Conservation (phyloP, 2,797 vertebrate species). For the Eupleurogrammus muticus region DNA sequence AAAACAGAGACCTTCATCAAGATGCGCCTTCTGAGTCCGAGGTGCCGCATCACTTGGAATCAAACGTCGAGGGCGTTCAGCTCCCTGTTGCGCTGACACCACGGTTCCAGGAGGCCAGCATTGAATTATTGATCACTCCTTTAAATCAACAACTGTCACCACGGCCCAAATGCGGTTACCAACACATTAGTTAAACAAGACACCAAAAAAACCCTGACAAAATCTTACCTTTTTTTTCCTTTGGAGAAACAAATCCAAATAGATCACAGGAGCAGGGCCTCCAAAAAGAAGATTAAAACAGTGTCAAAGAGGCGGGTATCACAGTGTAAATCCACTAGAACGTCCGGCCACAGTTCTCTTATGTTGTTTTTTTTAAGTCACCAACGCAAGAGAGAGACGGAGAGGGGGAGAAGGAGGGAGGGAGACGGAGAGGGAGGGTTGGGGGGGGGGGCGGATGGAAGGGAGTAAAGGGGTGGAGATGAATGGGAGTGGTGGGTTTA, state of each 20-base stretch:
- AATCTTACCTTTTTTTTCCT: conserved; percentile 61
- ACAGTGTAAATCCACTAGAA: conserved; percentile 55
- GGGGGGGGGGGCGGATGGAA: conserved; percentile 57
- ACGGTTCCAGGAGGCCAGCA: conserved; percentile 22
- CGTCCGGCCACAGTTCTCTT: conserved; percentile 59
- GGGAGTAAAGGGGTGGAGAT: conserved; percentile 60
- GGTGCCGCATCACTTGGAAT: conserved; percentile 33
- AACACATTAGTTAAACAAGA: conserved; percentile 13
- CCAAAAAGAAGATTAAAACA: conserved; percentile 20
- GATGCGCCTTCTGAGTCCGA: conserved; percentile 20
- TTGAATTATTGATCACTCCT: conserved; percentile 60
- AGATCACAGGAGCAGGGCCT: conserved; percentile 11
- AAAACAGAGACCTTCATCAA: conserved; percentile 5
- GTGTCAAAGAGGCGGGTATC: conserved; percentile 7
- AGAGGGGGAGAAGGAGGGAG: conserved; percentile 17
- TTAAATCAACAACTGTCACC: conserved; percentile 66
- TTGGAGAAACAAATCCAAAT: conserved; percentile 27
- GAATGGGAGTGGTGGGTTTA: conserved; percentile 78
- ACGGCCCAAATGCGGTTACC: conserved; percentile 28
- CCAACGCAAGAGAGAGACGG: conserved; percentile 32
- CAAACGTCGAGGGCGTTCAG: conserved; percentile 36
- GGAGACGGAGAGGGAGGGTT: conserved; percentile 31
- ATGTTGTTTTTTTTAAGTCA: conserved; percentile 68
- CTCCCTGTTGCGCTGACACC: conserved; percentile 51
- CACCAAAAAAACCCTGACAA: conserved; percentile 9